Base-by-base conservation (phyloP, 2,797 vertebrate genomes). In the Apogon hyalosoma region DNA sequence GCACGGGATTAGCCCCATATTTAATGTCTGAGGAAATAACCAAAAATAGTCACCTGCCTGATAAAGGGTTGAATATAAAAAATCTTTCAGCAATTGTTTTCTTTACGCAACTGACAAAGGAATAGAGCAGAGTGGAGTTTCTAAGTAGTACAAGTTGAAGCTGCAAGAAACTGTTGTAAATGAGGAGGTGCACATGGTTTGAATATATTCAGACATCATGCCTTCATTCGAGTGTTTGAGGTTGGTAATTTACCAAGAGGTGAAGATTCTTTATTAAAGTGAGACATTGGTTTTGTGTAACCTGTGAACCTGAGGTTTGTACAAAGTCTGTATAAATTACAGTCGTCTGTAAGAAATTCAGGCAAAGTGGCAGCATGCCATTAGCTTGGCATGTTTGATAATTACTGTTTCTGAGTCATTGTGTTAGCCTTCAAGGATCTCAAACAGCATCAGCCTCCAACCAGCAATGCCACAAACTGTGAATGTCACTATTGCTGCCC, bases 391-490 rank as follows among this genome's bases (percentile, higher is more conserved):
- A 7, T 56, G 69, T 66, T 72, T 80, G 18, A 46, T 71, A 69
- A 76, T 69, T 60, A 53, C 65, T 46, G 42, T 54, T 52, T 62
- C 40, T 49, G 24, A 36, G 36, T 41, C 1, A 11, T 36, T 31
- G 43, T 14, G 62, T 69, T 48, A 49, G 63, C 52, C 47, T 67
- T 38, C 1, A 15, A 75, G 69, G 61, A 40, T 79, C 61, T 51
- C 0, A 58, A 74, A 68, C 75, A 66, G 45, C 63, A 52, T 53
- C 65, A 18, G 58, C 14, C 50, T 61, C 65, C 50, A 41, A 45
- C 67, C 73, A 46, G 45, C 62, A 46, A 69, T 53, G 61, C 72
- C 51, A 58, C 79, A 73, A 72, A 64, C 66, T 41, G 53, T 82
- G 62, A 80, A 63, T 41, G 19, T 83, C 77, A 69, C 70, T 45